Evolutionary conservation across 2,797 vertebrate genomes (phyloP), one percentile per base, ranked within the genome.

Genomic region (Serranus cabrilla): DNA sequence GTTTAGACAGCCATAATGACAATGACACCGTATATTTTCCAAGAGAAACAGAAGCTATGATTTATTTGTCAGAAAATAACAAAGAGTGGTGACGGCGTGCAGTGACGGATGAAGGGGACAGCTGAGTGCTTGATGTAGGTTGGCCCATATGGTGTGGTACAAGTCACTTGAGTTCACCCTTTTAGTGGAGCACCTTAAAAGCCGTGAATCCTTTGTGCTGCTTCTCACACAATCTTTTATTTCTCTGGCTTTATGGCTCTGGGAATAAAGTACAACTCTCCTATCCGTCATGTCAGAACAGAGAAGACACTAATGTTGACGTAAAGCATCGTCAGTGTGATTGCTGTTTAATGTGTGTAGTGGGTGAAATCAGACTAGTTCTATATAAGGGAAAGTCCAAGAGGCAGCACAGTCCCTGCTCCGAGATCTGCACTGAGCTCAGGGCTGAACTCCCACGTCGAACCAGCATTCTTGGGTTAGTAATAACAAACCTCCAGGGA

Each of bases 311-410:
- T 23, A 27, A 61, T 74, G 75, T 68, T 65, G 20, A 84, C 12
- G 21, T 50, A 40, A 65, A 37, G 80, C 46, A 37, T 78, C 71
- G 69, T 74, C 34, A 0, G 67, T 76, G 47, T 7, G 42, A 76
- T 12, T 31, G 11, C 65, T 83, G 74, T 63, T 75, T 72, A 54
- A 78, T 73, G 83, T 45, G 59, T 18, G 46, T 57, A 7, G 52
- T 37, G 37, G 42, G n/a, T 49, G 27, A 64, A 74, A 78, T 83
- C 52, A 74, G 74, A 27, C 43, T 42, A 42, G 62, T 69, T 87
- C 89, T 85, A 85, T 87, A 89, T 84, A 87, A 74, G 84, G 88
- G 71, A 47, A 70, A 14, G 71, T 74, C 54, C 13, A 11, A 39
- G 49, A 78, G 77, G 71, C 60, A 68, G 10, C 45, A 13, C 37